Evolutionary conservation across 2,888 invertebrate species (phyloP).

Genomic region (Pyrgus malvae): DNA sequence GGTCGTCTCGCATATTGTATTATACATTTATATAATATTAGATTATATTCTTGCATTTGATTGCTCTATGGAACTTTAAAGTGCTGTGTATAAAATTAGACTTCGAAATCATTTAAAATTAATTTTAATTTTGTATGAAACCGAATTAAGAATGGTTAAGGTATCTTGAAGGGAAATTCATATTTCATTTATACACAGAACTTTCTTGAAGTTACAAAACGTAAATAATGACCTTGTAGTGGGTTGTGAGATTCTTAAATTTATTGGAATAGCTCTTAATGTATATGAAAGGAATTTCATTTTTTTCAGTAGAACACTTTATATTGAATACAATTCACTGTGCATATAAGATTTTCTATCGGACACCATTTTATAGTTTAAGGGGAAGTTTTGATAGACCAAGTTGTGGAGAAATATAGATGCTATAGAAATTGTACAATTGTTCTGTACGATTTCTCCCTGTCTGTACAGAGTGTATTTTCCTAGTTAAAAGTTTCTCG

Average conservation of each 20-base stretch:
- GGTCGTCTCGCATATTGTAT: constrained; percentile 58
- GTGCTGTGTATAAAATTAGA: constrained; percentile 11
- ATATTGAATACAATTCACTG: constrained; percentile 26
- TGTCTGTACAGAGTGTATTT: constrained; percentile 37
- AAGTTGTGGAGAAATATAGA: constrained; percentile 10
- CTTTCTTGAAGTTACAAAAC: neutral
- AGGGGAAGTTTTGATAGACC: constrained; percentile 15
- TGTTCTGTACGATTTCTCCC: neutral
- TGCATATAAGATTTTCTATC: constrained; percentile 21
- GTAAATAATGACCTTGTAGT: constrained; percentile 39
- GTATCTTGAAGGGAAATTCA: too few relatives aligned
- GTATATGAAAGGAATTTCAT: constrained; percentile 11
- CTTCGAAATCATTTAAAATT: neutral
- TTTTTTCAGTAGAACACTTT: neutral
- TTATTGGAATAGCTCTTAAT: constrained; percentile 32
- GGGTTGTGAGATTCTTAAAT: constrained; percentile 57
- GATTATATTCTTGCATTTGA: constrained; percentile 35
- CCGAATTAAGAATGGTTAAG: neutral
- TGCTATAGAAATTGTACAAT: neutral
- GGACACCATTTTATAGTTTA: constrained; percentile 12
- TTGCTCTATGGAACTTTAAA: constrained; percentile 31
- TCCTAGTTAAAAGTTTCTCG: constrained; percentile 27
- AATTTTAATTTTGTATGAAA: neutral
- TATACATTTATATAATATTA: constrained; percentile 43
- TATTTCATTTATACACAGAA: neutral